phyloP scores from a whole-genome alignment of 2,113 vertebrate species.

The Macaca mulatta region DNA sequence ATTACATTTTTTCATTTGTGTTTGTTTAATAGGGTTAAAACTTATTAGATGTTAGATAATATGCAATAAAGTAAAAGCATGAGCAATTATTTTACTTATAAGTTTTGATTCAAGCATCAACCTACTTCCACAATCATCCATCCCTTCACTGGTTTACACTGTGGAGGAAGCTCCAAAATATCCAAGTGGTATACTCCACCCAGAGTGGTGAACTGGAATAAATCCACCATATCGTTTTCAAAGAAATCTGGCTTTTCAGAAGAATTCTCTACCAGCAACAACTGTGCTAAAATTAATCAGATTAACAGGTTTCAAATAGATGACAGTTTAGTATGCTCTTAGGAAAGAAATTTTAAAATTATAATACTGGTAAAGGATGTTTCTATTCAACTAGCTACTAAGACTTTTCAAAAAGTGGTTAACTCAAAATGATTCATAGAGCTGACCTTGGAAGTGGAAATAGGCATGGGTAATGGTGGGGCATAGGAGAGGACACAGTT shows the following conservation, averaged over 20 bases:
- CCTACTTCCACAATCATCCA: slow-evolving; percentile 92
- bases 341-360: neutral
- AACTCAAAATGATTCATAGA: slow-evolving; percentile 13
- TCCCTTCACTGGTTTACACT: slow-evolving; percentile 79
- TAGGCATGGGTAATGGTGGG: neutral
- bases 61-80: neutral
- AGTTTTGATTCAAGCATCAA: neutral
- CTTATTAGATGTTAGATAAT: neutral
- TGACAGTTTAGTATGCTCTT: neutral
- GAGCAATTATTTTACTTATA: neutral
- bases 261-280: slow-evolving; percentile 44
- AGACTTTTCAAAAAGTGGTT: slow-evolving; percentile 3
- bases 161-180: slow-evolving; percentile 88
- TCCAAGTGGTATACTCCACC: slow-evolving; percentile 91
- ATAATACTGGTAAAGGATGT: neutral
- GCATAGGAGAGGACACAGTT: neutral
- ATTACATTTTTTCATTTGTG: neutral
- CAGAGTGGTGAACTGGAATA: slow-evolving; percentile 85
- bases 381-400: neutral
- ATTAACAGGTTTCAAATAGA: neutral
- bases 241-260: neutral
- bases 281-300: neutral
- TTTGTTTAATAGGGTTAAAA: neutral
- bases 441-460: neutral
- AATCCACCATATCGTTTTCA: slow-evolving; percentile 82